These are phyloP conservation scores for Agapostemon virescens DNA, from an alignment of 2,888 invertebrate genomes.

Conservation along the genomic window DNA sequence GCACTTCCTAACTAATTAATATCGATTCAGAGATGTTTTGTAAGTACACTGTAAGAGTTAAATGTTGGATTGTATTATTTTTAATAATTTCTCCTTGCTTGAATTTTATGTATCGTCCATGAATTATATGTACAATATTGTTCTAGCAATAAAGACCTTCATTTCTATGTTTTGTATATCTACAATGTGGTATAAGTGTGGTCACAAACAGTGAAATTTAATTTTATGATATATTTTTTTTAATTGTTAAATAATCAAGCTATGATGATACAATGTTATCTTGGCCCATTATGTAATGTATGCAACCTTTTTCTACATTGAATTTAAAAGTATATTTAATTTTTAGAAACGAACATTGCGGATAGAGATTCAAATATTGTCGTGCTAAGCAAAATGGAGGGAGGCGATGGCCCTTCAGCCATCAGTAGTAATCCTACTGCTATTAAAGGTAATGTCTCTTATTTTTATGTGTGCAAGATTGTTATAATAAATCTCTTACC, in stretches of 20 bases:
- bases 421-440: slow-evolving; percentile 76
- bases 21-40: not conserved
- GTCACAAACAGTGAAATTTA: not conserved
- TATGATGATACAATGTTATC: not conserved
- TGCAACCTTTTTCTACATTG: not conserved
- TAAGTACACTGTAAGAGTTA: not conserved
- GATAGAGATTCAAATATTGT: slow-evolving; percentile 30
- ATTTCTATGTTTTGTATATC: not conserved
- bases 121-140: slow-evolving; percentile 8
- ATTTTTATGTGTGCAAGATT: not conserved
- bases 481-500: not conserved
- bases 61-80: not conserved
- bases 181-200: not conserved
- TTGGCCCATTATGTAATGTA: not conserved
- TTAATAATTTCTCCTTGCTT: not conserved
- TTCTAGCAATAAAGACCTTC: not conserved
- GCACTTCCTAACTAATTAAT: not conserved
- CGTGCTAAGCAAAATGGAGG: slow-evolving; percentile 74
- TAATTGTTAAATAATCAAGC: not conserved
- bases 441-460: slow-evolving; percentile 74
- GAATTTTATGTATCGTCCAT: not conserved
- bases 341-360: slow-evolving; percentile 51
- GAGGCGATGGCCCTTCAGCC: slow-evolving; percentile 77
- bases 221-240: slow-evolving; percentile 12
- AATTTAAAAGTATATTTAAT: slow-evolving; percentile 25